phyloP scores from a whole-genome alignment of 2,113 vertebrate genomes.

The Pluvianellus socialis region DNA sequence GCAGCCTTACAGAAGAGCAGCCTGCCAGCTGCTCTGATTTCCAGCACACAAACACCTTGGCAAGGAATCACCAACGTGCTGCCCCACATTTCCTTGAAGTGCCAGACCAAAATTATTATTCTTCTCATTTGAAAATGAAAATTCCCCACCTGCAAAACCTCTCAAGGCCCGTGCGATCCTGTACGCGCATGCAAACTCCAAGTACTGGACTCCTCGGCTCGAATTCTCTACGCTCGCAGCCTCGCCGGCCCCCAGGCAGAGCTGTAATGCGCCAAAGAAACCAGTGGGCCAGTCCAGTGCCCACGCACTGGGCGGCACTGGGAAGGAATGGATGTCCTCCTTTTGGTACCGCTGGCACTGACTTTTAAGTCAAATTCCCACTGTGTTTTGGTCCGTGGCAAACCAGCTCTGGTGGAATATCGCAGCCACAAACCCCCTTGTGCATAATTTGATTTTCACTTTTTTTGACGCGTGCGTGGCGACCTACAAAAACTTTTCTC shows the following conservation, averaged over 20 bases:
- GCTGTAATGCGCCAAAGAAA: no score
- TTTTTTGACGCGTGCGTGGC: neutral
- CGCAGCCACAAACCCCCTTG: fast-evolving
- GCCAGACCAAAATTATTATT: neutral
- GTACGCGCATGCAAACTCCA: fast-evolving
- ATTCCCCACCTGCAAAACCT: neutral
- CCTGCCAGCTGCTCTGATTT: neutral
- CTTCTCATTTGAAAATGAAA: neutral
- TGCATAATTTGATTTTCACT: neutral
- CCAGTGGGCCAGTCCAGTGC: fast-evolving
- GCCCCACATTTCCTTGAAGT: neutral
- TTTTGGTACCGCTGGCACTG: no score
- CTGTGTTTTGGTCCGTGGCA: neutral
- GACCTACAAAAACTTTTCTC: no score
- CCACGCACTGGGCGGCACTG: no score
- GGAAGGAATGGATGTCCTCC: neutral
- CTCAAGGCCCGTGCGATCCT: no score
- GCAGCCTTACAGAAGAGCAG: fast-evolving
- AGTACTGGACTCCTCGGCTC: no score
- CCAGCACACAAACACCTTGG: neutral
- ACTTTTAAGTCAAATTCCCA: neutral
- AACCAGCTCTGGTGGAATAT: neutral
- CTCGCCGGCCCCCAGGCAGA: neutral
- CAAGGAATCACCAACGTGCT: neutral
- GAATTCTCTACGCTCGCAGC: neutral